These are phyloP conservation scores for Chloropsis cyanopogon DNA, from an alignment of 2,113 vertebrate genomes.

Conservation along the genomic window DNA sequence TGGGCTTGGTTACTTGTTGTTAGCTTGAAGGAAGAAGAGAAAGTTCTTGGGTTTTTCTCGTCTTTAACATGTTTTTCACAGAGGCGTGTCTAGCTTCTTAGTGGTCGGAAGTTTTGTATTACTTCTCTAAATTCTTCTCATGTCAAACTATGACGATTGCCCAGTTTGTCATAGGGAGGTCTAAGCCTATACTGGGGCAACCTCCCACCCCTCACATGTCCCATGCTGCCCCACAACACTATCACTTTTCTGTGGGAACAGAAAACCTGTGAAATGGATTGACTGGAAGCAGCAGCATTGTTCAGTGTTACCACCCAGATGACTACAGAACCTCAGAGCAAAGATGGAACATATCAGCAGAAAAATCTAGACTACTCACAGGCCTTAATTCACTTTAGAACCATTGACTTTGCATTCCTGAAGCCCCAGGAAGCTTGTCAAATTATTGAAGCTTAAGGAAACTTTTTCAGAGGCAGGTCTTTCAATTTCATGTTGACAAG, in stretches of 20 bases:
- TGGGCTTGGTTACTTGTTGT: no score
- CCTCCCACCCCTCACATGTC: accelerated
- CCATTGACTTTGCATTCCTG: background rate
- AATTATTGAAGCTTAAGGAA: background rate
- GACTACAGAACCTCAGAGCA: background rate
- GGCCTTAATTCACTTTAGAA: background rate
- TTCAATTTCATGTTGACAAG: background rate
- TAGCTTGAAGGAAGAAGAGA: no score
- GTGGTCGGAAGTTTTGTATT: no score
- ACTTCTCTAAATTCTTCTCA: no score
- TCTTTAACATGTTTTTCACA: no score
- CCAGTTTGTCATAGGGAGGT: background rate
- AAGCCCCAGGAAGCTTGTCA: background rate
- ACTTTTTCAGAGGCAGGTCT: background rate
- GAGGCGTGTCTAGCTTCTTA: no score
- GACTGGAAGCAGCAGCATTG: background rate
- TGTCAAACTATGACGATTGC: no score
- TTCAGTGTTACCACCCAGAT: background rate
- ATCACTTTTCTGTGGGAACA: background rate
- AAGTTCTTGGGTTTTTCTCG: no score
- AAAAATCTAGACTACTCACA: background rate
- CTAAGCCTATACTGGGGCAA: background rate
- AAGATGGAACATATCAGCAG: background rate
- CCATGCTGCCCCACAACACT: background rate
- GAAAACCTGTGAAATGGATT: background rate